Base-by-base conservation (phyloP, 2,888 invertebrate species). In the Pyrrhia umbra region DNA sequence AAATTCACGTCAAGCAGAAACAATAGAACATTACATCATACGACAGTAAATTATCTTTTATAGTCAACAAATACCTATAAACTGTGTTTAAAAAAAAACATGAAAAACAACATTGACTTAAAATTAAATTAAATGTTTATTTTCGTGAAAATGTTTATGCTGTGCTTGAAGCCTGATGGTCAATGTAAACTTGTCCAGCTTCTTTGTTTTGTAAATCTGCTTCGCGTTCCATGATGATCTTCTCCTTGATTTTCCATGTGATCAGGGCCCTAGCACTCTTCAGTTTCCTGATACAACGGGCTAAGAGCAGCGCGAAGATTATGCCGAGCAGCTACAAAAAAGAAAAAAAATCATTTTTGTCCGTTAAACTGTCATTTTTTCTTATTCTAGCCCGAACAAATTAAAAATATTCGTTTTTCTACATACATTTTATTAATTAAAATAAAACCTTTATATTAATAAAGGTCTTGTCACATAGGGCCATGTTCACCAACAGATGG, bases 271-370 rank as follows among this genome's bases (percentile, higher is more conserved):
- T 95, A 77, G 97, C 96, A 1, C 97, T 97, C 85, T 97, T 97
- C 85, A 97, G 95, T 67, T 96, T 96, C 30, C 97, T 96, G 79
- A 99, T 97, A 56, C 97, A 97, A 81, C 97, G 96, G 13, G 98
- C 98, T 85, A 99, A 91, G 90, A 98, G 97, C 79, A 98, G 96
- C 0, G 99, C 97, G 85, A 98, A 98, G 80, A 98, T 95, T 43
- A 98, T 97, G 55, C 98, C 98, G 75, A 98, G 93, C 47, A 98
- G 90, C 97, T 97, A 91, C 51, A 94, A 88, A 58, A 37, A 16
- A 34, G 39, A 8, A 16, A 52, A 13, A 3, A n/a, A 16, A 27
- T 9, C 1, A 18, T 18, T 25, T 34, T 4, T 10, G 8, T 34
- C n/a, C 13, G 34, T n/a, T 34, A 34, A n/a, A 13, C 34, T n/a